Evolutionary conservation across 1,140 invertebrate genomes (phyloP).

Genomic region (Drosophila funebris): DNA sequence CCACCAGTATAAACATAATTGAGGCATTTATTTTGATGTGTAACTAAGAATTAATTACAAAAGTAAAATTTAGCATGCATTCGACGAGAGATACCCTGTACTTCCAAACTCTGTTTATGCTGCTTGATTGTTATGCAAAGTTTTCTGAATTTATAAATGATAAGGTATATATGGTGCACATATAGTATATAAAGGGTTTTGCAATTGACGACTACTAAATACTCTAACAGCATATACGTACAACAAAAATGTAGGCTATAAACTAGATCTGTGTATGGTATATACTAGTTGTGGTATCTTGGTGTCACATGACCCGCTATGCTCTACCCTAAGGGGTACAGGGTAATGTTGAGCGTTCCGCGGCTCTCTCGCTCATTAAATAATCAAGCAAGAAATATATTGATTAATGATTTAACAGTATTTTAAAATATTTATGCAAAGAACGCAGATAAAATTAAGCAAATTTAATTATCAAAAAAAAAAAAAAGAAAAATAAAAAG

Average conservation of each 20-base stretch:
- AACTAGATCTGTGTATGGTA: neutral
- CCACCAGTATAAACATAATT: conserved; percentile 43
- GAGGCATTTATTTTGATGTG: conserved; percentile 59
- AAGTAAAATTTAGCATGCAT: neutral
- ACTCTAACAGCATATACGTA: neutral
- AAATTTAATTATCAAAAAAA: conserved; percentile 25
- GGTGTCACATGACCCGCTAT: too few relatives aligned
- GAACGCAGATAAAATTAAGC: conserved; percentile 18
- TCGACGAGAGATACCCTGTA: neutral
- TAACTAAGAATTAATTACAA: conserved; percentile 14
- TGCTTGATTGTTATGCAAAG: neutral
- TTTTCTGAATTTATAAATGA: neutral
- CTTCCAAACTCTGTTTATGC: neutral
- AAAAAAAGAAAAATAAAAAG: conserved; percentile 3
- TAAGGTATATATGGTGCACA: neutral
- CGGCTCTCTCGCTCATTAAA: conserved; percentile 3
- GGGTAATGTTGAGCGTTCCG: neutral
- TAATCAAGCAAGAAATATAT: conserved; percentile 18
- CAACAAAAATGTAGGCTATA: neutral
- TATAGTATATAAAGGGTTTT: neutral
- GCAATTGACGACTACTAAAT: neutral
- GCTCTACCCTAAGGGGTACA: neutral
- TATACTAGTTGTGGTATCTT: too few relatives aligned
- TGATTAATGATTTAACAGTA: conserved; percentile 36
- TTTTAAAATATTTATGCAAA: conserved; percentile 29